Evolutionary conservation across 1,140 invertebrate species (phyloP).

Genomic region (Melanaphis sacchari): DNA sequence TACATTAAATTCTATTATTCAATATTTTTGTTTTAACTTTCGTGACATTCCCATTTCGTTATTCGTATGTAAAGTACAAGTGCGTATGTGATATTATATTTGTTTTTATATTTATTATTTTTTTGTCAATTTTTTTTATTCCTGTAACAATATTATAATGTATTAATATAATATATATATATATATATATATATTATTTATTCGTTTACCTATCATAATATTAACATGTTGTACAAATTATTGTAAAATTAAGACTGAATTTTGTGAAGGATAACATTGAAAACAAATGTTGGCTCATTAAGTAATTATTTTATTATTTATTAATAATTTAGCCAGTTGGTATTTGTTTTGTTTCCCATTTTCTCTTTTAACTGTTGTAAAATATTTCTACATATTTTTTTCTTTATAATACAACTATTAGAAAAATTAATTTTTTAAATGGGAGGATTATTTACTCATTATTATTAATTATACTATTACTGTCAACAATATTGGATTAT

Average conservation of each 20-base stretch:
- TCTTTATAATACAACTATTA: background rate
- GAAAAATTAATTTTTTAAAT: background rate
- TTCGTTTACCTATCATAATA: conserved; percentile 14
- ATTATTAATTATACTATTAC: conserved; percentile 52
- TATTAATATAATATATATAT: conserved; percentile 11
- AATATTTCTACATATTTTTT: conserved; percentile 25
- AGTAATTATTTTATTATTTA: conserved; percentile 37
- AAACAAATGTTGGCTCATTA: conserved; percentile 35
- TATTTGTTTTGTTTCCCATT: conserved; percentile 7
- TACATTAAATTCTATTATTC: background rate
- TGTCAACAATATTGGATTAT: background rate
- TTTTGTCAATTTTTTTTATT: conserved; percentile 33
- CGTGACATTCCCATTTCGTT: conserved; percentile 50
- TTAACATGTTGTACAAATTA: conserved; percentile 52
- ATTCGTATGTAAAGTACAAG: conserved; percentile 49
- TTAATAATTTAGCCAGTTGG: background rate
- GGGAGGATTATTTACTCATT: conserved; percentile 27
- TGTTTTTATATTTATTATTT: conserved; percentile 46
- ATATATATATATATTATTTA: conserved; percentile 35
- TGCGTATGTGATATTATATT: conserved; percentile 52
- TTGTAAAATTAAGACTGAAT: conserved; percentile 56
- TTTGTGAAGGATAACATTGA: conserved; percentile 32
- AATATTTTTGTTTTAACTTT: conserved; percentile 31
- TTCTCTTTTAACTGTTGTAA: background rate
- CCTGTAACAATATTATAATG: conserved; percentile 6